Evolutionary conservation across 2,113 vertebrate species (phyloP), one percentile per base, ranked within the genome.

Genomic region (Pimephales promelas): DNA sequence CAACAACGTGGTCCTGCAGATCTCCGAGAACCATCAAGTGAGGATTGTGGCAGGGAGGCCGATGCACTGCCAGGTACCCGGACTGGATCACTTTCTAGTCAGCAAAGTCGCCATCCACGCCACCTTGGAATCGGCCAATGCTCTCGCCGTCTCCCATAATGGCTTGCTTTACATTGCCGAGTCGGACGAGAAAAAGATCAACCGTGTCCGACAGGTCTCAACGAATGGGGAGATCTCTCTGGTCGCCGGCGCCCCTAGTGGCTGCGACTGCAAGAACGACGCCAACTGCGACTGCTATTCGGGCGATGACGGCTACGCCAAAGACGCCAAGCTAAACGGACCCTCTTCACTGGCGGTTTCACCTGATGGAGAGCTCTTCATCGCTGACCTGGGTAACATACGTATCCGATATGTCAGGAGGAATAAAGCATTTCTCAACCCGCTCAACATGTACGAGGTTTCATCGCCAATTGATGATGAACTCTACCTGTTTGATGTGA

Each of bases 281-380:
- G 96, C 96, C 79, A 99, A 98, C 93, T 99, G 98, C 22, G 98
- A 99, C 84, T 99, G 98, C 86, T 99, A 98, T 91, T 98, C 97
- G 0, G 98, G 98, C 11, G 98, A 99, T 0, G 97, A 98, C 7
- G 98, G 98, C 70, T 99, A 99, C 0, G 98, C 98, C 86, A 98
- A 99, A 90, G 98, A 99, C 2, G 98, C 97, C 66, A 97, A 97
- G 83, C 94, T 99, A 10, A 97, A 99, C 0, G 94, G 95, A 0
- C 98, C 98, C 0, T 96, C 97, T 5, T 99, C 98, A 13, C 92
- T 99, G 0, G 97, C 98, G 0, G 97, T 97, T 28, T 99, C 97
- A 3, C 96, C 98, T 0, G 96, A 99, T 0, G 98, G 98, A 2
- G 97, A 99, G 78, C 94, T 99, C 64, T 99, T 97, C 0, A 95